Evolutionary conservation across 2,113 vertebrate species (phyloP).

Genomic region (Mustelus asterias): DNA sequence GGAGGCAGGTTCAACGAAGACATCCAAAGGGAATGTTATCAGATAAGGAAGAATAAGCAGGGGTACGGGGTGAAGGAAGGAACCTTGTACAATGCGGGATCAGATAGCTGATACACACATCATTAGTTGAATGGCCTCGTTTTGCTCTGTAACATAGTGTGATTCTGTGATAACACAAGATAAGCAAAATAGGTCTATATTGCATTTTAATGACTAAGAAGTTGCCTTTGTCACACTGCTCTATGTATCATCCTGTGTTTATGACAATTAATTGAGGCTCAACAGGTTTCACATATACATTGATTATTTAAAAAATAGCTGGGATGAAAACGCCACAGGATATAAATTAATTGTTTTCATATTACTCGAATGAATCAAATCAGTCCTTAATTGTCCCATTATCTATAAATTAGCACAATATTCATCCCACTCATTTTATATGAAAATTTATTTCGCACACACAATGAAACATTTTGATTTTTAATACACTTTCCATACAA

Average conservation of each 20-base stretch:
- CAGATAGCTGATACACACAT: too few relatives aligned
- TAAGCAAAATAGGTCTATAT: not conserved
- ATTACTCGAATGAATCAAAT: not conserved
- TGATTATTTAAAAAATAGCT: not conserved
- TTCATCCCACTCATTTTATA: not conserved
- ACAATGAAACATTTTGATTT: not conserved
- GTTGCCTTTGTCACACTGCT: not conserved
- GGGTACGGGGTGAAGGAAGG: too few relatives aligned
- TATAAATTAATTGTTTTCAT: not conserved
- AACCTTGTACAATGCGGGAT: too few relatives aligned
- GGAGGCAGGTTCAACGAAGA: too few relatives aligned
- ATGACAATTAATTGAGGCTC: not conserved
- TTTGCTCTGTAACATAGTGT: too few relatives aligned
- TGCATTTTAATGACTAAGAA: not conserved
- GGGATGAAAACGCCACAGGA: not conserved
- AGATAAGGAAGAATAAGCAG: too few relatives aligned
- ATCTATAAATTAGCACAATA: not conserved
- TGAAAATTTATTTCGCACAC: not conserved
- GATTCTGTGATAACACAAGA: not conserved
- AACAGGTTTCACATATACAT: not conserved
- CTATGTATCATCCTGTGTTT: not conserved
- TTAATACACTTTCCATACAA: not conserved
- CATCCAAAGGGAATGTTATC: too few relatives aligned
- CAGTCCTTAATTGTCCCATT: not conserved
- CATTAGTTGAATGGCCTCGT: too few relatives aligned